These are phyloP conservation scores for Tethya wilhelma DNA, from an alignment of 37 sponge, comb jelly and placozoan genomes.

Conservation along the genomic window DNA sequence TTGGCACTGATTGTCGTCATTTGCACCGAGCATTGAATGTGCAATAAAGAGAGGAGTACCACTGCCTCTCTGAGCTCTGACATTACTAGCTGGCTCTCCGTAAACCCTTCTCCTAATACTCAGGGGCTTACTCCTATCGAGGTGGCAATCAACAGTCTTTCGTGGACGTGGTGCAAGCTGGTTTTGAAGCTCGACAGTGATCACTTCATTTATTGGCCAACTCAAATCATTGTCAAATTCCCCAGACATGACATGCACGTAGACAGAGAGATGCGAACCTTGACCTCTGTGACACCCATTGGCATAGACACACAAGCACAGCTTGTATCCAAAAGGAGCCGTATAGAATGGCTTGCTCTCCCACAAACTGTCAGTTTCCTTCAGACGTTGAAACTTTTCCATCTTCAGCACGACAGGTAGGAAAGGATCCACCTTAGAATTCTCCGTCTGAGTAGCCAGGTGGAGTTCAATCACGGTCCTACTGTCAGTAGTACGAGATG, in stretches of 20 bases:
- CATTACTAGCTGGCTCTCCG: not conserved
- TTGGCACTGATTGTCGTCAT: not conserved
- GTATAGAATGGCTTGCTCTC: conserved; percentile 31
- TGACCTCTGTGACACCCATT: conserved; percentile 8
- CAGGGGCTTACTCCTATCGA: not conserved
- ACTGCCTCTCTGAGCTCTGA: conserved; percentile 1
- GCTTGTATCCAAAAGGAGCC: conserved; percentile 31
- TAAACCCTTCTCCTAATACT: not conserved
- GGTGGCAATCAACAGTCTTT: conserved; percentile 2
- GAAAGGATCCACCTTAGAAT: not conserved
- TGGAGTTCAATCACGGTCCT: not conserved
- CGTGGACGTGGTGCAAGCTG: not conserved
- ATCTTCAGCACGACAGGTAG: conserved; percentile 17
- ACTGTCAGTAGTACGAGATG: too few species aligned
- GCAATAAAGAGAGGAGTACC: conserved; percentile 8
- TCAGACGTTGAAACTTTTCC: conserved; percentile 8
- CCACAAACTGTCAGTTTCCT: not conserved
- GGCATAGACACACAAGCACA: conserved; percentile 16
- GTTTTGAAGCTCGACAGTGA: conserved; percentile 23
- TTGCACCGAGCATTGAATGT: conserved; percentile 24
- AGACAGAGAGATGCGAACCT: conserved; percentile 26
- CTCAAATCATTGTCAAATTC: conserved; percentile 25
- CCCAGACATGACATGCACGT: conserved; percentile 26
- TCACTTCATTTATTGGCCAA: conserved; percentile 22
- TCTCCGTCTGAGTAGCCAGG: not conserved